phyloP scores from a whole-genome alignment of 2,888 invertebrate species.

The Ochropleura plecta region DNA sequence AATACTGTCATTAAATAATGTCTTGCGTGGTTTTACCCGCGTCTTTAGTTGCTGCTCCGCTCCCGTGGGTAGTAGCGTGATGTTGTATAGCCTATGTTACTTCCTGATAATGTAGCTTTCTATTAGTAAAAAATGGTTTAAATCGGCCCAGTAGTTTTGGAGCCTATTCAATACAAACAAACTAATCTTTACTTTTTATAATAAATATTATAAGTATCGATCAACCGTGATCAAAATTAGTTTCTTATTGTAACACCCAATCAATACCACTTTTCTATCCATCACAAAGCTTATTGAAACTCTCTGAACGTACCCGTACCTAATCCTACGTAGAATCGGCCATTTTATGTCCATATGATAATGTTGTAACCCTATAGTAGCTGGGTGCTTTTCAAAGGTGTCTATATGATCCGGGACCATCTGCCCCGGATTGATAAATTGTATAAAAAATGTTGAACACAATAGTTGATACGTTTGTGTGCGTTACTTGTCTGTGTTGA shows the following conservation, averaged over 20 bases:
- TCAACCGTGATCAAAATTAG: too few species aligned
- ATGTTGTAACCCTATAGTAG: conserved; percentile 87
- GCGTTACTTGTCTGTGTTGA: conserved; percentile 70
- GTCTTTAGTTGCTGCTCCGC: too few species aligned
- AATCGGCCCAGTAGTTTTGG: too few species aligned
- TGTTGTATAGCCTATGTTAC: too few species aligned
- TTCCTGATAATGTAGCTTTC: too few species aligned
- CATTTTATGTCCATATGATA: conserved; percentile 85
- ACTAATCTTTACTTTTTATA: too few species aligned
- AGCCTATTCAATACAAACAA: too few species aligned
- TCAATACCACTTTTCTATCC: not conserved
- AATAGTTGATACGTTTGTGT: conserved; percentile 69
- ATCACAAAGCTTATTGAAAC: not conserved
- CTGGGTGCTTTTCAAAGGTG: conserved; percentile 86
- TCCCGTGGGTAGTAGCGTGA: too few species aligned
- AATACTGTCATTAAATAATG: too few species aligned
- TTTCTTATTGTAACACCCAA: not conserved
- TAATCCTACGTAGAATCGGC: conserved; percentile 67
- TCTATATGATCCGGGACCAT: conserved; percentile 86
- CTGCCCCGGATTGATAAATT: conserved; percentile 89
- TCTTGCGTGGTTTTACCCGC: too few species aligned
- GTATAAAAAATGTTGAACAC: conserved; percentile 86
- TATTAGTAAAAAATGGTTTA: too few species aligned
- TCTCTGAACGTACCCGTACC: conserved; percentile 1
- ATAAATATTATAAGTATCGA: too few species aligned